Evolutionary conservation across 1,140 invertebrate species (phyloP).

Genomic region (Lordiphosa mommai): DNA sequence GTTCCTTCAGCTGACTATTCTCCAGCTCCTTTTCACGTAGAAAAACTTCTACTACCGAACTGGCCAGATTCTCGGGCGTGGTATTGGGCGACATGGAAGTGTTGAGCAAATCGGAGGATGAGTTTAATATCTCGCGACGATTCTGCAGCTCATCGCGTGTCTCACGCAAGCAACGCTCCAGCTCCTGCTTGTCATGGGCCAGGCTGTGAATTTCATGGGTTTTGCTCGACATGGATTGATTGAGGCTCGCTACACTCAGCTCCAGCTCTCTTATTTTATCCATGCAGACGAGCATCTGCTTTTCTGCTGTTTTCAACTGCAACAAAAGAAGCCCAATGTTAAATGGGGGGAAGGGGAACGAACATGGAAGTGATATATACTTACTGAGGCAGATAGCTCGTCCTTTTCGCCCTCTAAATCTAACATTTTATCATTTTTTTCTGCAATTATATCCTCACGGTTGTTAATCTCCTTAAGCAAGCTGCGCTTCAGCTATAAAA

Average conservation of each 20-base stretch:
- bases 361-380: background rate
- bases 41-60: conserved; percentile 66
- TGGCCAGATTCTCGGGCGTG: conserved; percentile 63
- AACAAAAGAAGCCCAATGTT: background rate
- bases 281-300: conserved; percentile 36
- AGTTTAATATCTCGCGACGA: conserved; percentile 42
- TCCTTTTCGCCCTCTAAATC: conserved; percentile 21
- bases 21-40: conserved; percentile 70
- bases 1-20: conserved; percentile 43
- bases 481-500: conserved; percentile 45
- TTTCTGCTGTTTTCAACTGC: conserved; percentile 37
- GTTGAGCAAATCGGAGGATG: conserved; percentile 54
- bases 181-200: conserved; percentile 46
- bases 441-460: conserved; percentile 30
- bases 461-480: conserved; percentile 37
- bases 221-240: conserved; percentile 10
- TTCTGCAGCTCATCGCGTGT: conserved; percentile 44
- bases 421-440: conserved; percentile 34
- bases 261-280: conserved; percentile 46
- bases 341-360: background rate
- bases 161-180: conserved; percentile 58
- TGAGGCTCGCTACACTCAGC: conserved; percentile 8
- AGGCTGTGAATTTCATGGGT: conserved; percentile 21
- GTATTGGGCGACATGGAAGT: conserved; percentile 38
- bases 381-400: conserved; percentile 22